These are phyloP conservation scores for Danio kyathit DNA, from an alignment of 2,797 vertebrate genomes.

Conservation along the genomic window DNA sequence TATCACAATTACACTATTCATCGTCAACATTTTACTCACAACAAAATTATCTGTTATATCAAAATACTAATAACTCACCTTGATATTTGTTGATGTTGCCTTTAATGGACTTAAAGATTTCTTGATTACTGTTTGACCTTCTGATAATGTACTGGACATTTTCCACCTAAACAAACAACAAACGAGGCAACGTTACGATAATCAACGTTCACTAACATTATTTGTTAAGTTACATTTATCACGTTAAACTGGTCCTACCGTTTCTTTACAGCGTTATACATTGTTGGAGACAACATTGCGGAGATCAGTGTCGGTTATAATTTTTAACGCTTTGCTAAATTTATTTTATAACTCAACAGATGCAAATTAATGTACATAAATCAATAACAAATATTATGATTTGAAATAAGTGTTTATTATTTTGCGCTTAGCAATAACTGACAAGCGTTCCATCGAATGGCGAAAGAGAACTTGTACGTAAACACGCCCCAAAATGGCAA, in stretches of 20 bases:
- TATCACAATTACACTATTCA: neutral
- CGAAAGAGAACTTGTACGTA: constrained; percentile 25
- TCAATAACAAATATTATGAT: constrained; percentile 52
- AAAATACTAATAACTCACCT: constrained; percentile 59
- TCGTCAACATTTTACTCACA: neutral
- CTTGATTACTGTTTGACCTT: constrained; percentile 52
- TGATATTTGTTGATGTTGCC: constrained; percentile 27
- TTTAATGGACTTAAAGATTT: constrained; percentile 30
- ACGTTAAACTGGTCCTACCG: constrained; percentile 37
- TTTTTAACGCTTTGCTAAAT: neutral
- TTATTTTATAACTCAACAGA: neutral
- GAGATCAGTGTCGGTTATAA: neutral
- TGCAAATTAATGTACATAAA: neutral
- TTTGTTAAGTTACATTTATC: neutral
- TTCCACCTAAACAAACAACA: constrained; percentile 57
- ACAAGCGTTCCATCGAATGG: constrained; percentile 68
- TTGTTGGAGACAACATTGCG: constrained; percentile 39
- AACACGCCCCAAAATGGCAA: constrained; percentile 61
- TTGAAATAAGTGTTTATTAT: constrained; percentile 20
- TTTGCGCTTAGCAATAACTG: constrained; percentile 73
- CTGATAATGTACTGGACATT: constrained; percentile 57
- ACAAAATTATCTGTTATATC: neutral
- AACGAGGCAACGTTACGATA: neutral
- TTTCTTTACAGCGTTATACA: constrained; percentile 57
- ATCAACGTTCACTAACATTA: neutral